Percentiles rank a stretch among this genome's conserved stretches.
These are phyloP conservation scores for Gymnoscelis rufifasciata DNA, from an alignment of 2,888 invertebrate species.

Conservation along the genomic window DNA sequence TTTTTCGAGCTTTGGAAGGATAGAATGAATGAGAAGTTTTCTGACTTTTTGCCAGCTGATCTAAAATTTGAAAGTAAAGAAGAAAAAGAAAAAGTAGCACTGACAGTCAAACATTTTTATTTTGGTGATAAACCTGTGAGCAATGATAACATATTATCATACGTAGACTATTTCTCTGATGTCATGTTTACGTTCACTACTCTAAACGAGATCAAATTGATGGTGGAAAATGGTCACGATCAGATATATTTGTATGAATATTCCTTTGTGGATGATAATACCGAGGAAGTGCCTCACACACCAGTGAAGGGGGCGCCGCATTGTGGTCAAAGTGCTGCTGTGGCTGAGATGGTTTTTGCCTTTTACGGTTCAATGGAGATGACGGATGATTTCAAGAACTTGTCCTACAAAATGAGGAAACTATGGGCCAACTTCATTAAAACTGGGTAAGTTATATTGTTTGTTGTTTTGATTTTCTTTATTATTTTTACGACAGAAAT, in stretches of 20 bases:
- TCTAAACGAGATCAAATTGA: slow-evolving; percentile 32
- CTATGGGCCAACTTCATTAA: slow-evolving; percentile 46
- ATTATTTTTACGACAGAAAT: too few species aligned
- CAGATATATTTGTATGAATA: slow-evolving; percentile 42
- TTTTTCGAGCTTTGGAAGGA: slow-evolving; percentile 39
- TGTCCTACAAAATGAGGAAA: slow-evolving; percentile 32
- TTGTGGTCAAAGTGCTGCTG: slow-evolving; percentile 35
- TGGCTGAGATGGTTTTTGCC: slow-evolving; percentile 27
- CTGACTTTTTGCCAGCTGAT: slow-evolving; percentile 49
- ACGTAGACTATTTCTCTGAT: slow-evolving; percentile 42
- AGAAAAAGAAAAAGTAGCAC: slow-evolving; percentile 37
- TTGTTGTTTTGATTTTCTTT: too few species aligned
- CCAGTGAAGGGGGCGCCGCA: slow-evolving; percentile 37
- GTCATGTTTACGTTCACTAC: slow-evolving; percentile 33
- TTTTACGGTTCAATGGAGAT: slow-evolving; percentile 10
- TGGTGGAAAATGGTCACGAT: slow-evolving; percentile 34
- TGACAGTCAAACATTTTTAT: slow-evolving; percentile 39
- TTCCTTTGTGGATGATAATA: slow-evolving; percentile 35
- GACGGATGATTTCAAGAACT: slow-evolving; percentile 26
- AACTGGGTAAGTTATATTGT: slow-evolving; percentile 45
- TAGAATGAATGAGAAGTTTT: slow-evolving; percentile 50
- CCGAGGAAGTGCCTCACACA: slow-evolving; percentile 28
- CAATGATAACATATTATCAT: slow-evolving; percentile 33
- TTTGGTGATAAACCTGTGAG: slow-evolving; percentile 36
- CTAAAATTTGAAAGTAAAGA: slow-evolving; percentile 36